These are phyloP conservation scores for Eurois occulta DNA, from an alignment of 2,888 invertebrate genomes.

Conservation along the genomic window DNA sequence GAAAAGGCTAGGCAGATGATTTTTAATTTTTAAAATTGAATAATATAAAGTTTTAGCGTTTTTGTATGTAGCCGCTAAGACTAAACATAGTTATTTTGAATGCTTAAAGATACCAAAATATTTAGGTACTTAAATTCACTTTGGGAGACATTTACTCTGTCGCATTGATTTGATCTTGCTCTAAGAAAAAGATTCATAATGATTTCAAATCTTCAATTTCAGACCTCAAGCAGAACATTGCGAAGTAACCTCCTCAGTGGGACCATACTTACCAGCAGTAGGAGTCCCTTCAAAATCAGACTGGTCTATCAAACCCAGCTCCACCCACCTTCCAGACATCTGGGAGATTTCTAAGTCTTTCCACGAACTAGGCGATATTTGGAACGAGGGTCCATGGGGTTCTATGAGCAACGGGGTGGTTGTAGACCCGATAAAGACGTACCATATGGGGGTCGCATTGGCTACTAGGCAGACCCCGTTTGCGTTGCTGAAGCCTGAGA, in stretches of 20 bases:
- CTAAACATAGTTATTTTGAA: no score
- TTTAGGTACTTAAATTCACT: no score
- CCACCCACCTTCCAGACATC: constrained; percentile 47
- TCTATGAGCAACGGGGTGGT: constrained; percentile 89
- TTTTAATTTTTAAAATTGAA: no score
- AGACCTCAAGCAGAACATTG: constrained; percentile 79
- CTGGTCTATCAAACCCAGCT: constrained; percentile 68
- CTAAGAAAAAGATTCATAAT: no score
- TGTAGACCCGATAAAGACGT: constrained; percentile 93
- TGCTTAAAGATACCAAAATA: no score
- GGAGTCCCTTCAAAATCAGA: constrained; percentile 67
- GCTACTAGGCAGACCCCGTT: constrained; percentile 93
- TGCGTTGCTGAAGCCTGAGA: constrained; percentile 92
- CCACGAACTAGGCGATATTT: constrained; percentile 68
- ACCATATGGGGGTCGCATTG: constrained; percentile 92
- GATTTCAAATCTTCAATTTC: no score
- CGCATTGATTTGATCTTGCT: no score
- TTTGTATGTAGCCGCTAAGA: no score
- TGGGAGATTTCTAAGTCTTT: constrained; percentile 72
- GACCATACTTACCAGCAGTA: constrained; percentile 76
- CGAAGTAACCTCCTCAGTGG: constrained; percentile 85
- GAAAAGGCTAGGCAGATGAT: no score
- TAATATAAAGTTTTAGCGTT: no score
- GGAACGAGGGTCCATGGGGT: constrained; percentile 72
- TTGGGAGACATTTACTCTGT: no score